Percentiles rank a stretch among this genome's conserved stretches.
Evolutionary conservation across 2,888 invertebrate species (phyloP).

Genomic region (Nomada ruficornis): DNA sequence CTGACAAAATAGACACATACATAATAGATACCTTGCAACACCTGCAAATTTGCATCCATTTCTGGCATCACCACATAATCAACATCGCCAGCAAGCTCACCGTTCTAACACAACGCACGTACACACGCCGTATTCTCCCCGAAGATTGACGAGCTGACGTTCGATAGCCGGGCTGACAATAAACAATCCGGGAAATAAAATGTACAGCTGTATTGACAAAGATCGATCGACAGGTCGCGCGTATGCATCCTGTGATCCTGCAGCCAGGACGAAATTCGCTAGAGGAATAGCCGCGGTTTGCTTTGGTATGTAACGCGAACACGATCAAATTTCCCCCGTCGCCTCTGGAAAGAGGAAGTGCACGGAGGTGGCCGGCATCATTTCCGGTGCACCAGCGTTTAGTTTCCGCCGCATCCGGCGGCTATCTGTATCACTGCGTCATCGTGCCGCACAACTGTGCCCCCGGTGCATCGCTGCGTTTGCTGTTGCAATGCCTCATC

Average conservation of each 20-base stretch:
- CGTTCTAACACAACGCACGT: too few relatives aligned
- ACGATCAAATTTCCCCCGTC: constrained; percentile 63
- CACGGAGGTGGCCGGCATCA: constrained; percentile 78
- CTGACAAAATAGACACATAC: too few relatives aligned
- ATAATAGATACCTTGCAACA: too few relatives aligned
- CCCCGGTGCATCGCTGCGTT: constrained; percentile 18
- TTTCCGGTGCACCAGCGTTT: constrained; percentile 81
- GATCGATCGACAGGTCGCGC: constrained; percentile 17
- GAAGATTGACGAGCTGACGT: background rate
- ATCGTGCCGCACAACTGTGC: constrained; percentile 59
- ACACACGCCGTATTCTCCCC: background rate
- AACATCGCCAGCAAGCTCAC: too few relatives aligned
- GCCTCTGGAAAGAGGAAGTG: constrained; percentile 72
- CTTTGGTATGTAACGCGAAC: constrained; percentile 43
- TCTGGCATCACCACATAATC: too few relatives aligned
- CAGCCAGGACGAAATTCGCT: constrained; percentile 54
- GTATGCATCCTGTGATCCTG: constrained; percentile 24
- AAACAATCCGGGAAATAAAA: constrained; percentile 2
- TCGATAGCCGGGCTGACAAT: background rate
- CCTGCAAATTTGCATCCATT: too few relatives aligned
- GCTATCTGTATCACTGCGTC: constrained; percentile 78
- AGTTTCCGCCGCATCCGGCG: constrained; percentile 80
- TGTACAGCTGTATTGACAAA: background rate
- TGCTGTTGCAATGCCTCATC: constrained; percentile 25
- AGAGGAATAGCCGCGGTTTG: constrained; percentile 45